These are phyloP conservation scores for Sula dactylatra DNA, from an alignment of 2,113 vertebrate genomes.

Conservation along the genomic window DNA sequence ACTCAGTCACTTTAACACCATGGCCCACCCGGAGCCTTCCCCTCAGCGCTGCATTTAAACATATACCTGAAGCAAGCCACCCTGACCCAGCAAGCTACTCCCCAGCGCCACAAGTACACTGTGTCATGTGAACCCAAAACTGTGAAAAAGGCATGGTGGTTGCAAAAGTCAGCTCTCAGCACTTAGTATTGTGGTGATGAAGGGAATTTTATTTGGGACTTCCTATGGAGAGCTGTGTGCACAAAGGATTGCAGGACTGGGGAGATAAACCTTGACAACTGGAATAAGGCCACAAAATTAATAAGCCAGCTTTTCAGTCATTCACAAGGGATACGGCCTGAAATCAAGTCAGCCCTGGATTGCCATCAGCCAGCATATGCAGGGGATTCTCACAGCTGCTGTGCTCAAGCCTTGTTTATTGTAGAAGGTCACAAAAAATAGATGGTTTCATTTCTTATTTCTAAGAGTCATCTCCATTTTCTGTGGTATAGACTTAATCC, in stretches of 20 bases:
- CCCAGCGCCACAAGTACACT: too few relatives aligned
- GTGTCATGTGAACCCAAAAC: background rate
- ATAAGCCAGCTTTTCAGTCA: background rate
- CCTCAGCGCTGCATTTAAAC: accelerated
- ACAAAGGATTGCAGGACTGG: background rate
- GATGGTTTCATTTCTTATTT: slow-evolving; percentile 43
- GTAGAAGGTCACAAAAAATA: slow-evolving; percentile 40
- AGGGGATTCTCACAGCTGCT: slow-evolving; percentile 50
- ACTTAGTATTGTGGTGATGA: background rate
- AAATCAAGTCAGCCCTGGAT: slow-evolving; percentile 15
- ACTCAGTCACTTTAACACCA: accelerated
- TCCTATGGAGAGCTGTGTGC: background rate
- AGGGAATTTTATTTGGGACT: background rate
- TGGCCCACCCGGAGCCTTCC: background rate
- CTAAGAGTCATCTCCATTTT: slow-evolving; percentile 9
- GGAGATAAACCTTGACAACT: slow-evolving; percentile 27
- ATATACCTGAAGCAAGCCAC: accelerated
- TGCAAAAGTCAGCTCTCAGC: background rate
- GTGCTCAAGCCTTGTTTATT: slow-evolving; percentile 20
- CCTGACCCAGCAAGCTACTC: background rate
- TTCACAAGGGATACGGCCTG: background rate
- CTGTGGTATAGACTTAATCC: slow-evolving; percentile 34
- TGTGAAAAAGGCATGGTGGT: too few relatives aligned
- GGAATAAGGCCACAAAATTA: background rate
- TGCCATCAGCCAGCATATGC: slow-evolving; percentile 29